Evolutionary conservation across 2,113 vertebrate genomes (phyloP), one percentile per base, ranked within the genome.

Genomic region (Brachypodius melanocephalos): DNA sequence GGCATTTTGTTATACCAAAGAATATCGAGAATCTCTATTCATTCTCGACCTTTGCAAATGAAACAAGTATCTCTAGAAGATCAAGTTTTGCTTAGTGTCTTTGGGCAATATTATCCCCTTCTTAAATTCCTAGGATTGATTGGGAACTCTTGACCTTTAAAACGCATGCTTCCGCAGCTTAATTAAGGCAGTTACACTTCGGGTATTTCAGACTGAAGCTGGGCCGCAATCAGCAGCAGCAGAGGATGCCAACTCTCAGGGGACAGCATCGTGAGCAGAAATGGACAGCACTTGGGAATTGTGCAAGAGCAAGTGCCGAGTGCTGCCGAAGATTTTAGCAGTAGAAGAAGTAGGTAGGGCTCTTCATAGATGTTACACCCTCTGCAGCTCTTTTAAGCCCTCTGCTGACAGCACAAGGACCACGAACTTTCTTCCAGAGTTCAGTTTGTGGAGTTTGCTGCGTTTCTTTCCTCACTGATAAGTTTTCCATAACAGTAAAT

Each of bases 111-210:
- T 77, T 94, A 96, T 90, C 88, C 91, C 81, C 94, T 90, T 95
- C 95, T 88, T 91, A 91, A 97, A 96, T 97, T 97, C 90, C 93
- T 88, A 22, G 82, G 88, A 88, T 81, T 95, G 85, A 61, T 18
- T 61, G 57, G 94, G 94, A 95, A 93, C 82, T 74, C 88, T 80
- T 97, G 94, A 96, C 95, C 96, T 97, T 97, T 96, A 91, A 71
- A 88, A 63, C n/a, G 0, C 90, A 88, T 94, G 59, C 72, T 96
- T 93, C 79, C 8, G 0, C 36, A 69, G 91, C 59, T 90, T 73
- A 85, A 93, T 89, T 88, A 88, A 93, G 82, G 82, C 85, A 77
- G 75, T 77, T 77, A 62, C 63, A 63, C 78, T 74, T 32, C 0
- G 82, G 75, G 88, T 55, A 59, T 95, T 93, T 91, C 78, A 45